phyloP scores from a whole-genome alignment of 2,888 invertebrate species.

The Neria commutata region DNA sequence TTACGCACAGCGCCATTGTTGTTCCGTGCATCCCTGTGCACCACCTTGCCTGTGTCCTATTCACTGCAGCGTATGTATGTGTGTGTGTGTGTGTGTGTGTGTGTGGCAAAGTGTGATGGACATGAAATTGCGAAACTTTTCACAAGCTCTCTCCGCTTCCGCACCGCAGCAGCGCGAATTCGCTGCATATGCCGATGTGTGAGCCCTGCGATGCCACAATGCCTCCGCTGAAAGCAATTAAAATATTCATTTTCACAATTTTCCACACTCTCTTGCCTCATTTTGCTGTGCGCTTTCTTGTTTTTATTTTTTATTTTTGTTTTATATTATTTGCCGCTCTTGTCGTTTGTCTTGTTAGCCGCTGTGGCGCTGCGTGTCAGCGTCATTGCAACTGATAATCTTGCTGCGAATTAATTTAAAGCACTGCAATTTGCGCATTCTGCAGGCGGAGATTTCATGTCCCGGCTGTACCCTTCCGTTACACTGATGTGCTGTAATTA shows the following conservation, averaged over 20 bases:
- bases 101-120: not conserved
- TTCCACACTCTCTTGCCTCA: not conserved
- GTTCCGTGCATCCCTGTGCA: not conserved
- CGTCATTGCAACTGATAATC: conserved; percentile 31
- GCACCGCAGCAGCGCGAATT: not conserved
- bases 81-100: too few species aligned
- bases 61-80: too few species aligned
- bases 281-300: not conserved
- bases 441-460: not conserved
- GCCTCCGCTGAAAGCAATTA: conserved; percentile 1
- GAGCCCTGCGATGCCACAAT: not conserved
- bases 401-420: conserved; percentile 35
- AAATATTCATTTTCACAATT: not conserved
- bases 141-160: not conserved
- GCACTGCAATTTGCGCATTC: conserved; percentile 18
- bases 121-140: not conserved
- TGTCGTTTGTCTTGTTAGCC: not conserved
- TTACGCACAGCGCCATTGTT: not conserved
- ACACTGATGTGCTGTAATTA: not conserved
- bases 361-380: not conserved
- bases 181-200: not conserved
- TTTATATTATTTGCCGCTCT: not conserved
- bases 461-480: not conserved
- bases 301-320: too few species aligned
- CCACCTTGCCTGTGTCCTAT: too few species aligned